Evolutionary conservation across 2,113 vertebrate genomes (phyloP).

Genomic region (Pelusios castaneus): DNA sequence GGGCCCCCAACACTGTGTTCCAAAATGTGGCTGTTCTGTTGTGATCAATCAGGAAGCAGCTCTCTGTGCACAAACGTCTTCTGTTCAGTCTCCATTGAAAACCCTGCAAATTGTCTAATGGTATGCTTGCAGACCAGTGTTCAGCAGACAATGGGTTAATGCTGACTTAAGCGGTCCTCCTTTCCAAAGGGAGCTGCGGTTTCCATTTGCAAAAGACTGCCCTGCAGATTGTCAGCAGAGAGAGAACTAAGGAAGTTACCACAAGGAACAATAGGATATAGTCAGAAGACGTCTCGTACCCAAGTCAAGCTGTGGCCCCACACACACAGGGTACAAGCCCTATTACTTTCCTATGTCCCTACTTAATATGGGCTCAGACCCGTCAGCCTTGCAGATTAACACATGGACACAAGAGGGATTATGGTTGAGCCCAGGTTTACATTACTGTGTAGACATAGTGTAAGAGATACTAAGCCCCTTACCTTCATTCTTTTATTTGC

Average conservation of each 20-base stretch:
- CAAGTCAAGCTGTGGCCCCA: not conserved
- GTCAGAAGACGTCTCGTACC: not conserved
- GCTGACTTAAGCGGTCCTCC: not conserved
- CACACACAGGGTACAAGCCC: not conserved
- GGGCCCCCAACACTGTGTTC: not conserved
- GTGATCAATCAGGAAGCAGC: not conserved
- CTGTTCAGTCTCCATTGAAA: not conserved
- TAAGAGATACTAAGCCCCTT: not conserved
- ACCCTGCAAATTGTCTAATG: not conserved
- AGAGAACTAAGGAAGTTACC: not conserved
- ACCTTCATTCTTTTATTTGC: not conserved
- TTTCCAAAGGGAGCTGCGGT: not conserved
- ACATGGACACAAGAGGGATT: not conserved
- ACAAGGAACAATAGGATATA: not conserved
- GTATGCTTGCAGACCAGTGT: not conserved
- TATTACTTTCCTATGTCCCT: not conserved
- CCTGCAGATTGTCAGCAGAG: not conserved
- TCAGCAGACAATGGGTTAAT: not conserved
- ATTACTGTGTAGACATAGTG: not conserved
- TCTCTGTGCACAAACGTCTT: not conserved
- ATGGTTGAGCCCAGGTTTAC: not conserved
- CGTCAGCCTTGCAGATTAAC: not conserved
- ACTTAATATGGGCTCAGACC: not conserved
- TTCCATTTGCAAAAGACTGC: not conserved
- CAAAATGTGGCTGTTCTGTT: not conserved